Conservation (phyloP, 2,113 vertebrate genomes). For the Gobius niger region DNA sequence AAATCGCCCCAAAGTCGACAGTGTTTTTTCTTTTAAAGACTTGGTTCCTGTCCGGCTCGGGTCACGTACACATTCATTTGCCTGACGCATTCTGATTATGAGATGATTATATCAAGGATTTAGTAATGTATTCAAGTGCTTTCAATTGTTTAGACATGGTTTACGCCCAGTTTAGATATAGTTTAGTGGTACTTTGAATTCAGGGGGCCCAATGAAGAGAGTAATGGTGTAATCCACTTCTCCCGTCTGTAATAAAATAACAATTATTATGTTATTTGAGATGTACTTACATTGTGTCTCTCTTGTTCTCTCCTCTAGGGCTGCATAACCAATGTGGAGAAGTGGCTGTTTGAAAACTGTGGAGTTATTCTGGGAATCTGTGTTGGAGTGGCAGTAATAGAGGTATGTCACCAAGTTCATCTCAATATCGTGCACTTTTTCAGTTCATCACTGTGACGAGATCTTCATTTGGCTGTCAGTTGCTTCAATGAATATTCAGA, state of each 20-base stretch:
- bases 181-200: too few species aligned
- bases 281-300: conserved; percentile 5
- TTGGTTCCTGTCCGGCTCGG: conserved; percentile 50
- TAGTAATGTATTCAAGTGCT: too few species aligned
- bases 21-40: conserved; percentile 54
- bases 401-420: conserved; percentile 75
- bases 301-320: conserved; percentile 74
- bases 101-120: too few species aligned
- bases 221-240: neutral
- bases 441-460: neutral
- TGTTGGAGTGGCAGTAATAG: conserved; percentile 82
- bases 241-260: conserved; percentile 2
- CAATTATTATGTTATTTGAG: too few species aligned
- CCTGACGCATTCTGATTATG: neutral
- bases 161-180: too few species aligned
- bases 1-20: conserved; percentile 52
- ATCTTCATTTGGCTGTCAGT: neutral
- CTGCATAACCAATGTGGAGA: conserved; percentile 82
- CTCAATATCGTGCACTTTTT: neutral
- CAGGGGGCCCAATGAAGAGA: neutral
- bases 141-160: too few species aligned
- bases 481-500: too few species aligned
- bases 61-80: conserved; percentile 45
- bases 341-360: conserved; percentile 86
- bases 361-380: conserved; percentile 89